Evolutionary conservation across 2,888 invertebrate genomes (phyloP).

Genomic region (Catonia carolina): DNA sequence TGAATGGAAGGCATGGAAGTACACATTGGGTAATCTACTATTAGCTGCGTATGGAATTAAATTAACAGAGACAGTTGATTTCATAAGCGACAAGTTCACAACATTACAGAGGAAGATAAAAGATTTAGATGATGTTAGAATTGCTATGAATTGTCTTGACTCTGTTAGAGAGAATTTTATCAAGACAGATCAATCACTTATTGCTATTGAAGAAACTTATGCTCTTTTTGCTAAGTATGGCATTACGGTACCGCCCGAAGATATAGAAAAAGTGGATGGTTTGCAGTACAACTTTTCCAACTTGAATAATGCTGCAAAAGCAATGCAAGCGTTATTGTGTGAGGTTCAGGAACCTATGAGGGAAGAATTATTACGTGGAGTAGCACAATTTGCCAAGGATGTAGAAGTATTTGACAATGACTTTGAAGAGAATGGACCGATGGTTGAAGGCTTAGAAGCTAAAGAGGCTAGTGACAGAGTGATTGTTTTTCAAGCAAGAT

Average conservation of each 20-base stretch:
- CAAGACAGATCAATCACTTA: constrained; percentile 69
- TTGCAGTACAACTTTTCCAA: constrained; percentile 67
- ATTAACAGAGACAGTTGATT: constrained; percentile 62
- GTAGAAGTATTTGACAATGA: constrained; percentile 63
- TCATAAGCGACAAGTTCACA: constrained; percentile 62
- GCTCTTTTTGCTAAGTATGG: constrained; percentile 49
- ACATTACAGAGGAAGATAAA: constrained; percentile 26
- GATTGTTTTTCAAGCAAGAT: constrained; percentile 66
- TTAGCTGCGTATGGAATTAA: constrained; percentile 62
- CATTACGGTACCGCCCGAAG: constrained; percentile 47
- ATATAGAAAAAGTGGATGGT: constrained; percentile 70
- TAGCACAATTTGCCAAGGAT: constrained; percentile 56
- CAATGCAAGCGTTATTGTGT: constrained; percentile 58
- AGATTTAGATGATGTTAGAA: constrained; percentile 47
- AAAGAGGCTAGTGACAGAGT: constrained; percentile 80
- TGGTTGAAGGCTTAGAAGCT: constrained; percentile 75
- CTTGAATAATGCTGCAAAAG: constrained; percentile 14
- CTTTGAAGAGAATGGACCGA: constrained; percentile 72
- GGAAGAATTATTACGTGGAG: constrained; percentile 63
- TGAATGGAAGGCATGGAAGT: constrained; percentile 76
- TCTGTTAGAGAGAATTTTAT: constrained; percentile 71
- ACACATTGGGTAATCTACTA: constrained; percentile 60
- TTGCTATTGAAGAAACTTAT: constrained; percentile 74
- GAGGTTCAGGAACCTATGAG: constrained; percentile 70
- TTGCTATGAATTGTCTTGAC: constrained; percentile 72